These are phyloP conservation scores for Emys orbicularis DNA, from an alignment of 2,797 vertebrate species.

Conservation along the genomic window DNA sequence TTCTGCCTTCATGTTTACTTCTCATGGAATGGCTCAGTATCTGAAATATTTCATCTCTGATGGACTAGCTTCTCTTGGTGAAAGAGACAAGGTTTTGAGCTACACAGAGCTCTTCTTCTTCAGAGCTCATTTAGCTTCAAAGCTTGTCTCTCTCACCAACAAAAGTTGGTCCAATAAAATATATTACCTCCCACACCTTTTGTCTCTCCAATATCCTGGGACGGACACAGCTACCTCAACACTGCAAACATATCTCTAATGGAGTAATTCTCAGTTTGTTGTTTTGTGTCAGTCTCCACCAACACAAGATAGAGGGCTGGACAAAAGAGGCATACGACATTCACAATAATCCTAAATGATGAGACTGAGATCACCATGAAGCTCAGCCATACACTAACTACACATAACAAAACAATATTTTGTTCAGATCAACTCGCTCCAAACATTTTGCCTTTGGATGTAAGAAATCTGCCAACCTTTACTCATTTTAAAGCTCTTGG, in stretches of 20 bases:
- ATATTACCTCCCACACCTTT: neutral
- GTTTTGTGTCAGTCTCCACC: neutral
- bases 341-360: neutral
- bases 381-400: accelerated
- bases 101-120: neutral
- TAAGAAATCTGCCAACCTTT: neutral
- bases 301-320: neutral
- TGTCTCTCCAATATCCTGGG: neutral
- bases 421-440: neutral
- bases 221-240: neutral
- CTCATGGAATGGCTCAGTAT: neutral
- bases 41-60: neutral
- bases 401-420: neutral
- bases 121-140: neutral
- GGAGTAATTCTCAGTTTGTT: neutral
- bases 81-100: neutral
- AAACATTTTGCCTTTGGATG: neutral
- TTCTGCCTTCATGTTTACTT: neutral
- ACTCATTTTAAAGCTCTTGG: neutral
- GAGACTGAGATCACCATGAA: neutral
- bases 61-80: neutral
- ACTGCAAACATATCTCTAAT: neutral
- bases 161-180: neutral
- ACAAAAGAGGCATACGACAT: neutral
- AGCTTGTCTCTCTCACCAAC: neutral